Percentiles rank a stretch among this genome's conserved stretches.
phyloP scores from a whole-genome alignment of 1,140 invertebrate species.

The Ceratosolen solmsi region DNA sequence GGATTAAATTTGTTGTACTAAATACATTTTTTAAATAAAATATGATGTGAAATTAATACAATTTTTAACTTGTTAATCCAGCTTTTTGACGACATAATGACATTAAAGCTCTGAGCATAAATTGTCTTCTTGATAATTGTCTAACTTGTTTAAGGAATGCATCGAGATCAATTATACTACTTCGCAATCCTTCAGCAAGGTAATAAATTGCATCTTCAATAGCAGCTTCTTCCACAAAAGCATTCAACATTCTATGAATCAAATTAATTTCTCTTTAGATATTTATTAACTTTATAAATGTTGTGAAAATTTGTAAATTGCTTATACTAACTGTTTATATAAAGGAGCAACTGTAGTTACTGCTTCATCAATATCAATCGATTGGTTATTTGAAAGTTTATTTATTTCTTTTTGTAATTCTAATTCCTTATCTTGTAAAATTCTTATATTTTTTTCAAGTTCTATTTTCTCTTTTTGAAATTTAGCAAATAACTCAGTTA shows the following conservation, averaged over 20 bases:
- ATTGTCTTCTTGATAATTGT: slow-evolving; percentile 94
- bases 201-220: slow-evolving; percentile 99
- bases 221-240: slow-evolving; percentile 98
- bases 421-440: slow-evolving; percentile 88
- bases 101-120: slow-evolving; percentile 95
- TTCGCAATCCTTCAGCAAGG: slow-evolving; percentile 95
- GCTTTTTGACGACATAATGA: slow-evolving; percentile 97
- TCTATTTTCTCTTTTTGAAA: slow-evolving; percentile 89
- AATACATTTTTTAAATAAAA: slow-evolving; percentile 45
- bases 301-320: not conserved
- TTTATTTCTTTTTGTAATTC: slow-evolving; percentile 89
- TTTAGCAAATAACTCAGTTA: slow-evolving; percentile 87
- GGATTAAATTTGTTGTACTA: slow-evolving; percentile 37
- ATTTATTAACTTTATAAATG: not conserved
- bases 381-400: slow-evolving; percentile 84
- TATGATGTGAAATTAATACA: slow-evolving; percentile 26
- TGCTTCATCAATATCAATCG: slow-evolving; percentile 95
- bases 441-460: slow-evolving; percentile 87
- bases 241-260: slow-evolving; percentile 85
- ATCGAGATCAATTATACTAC: slow-evolving; percentile 95
- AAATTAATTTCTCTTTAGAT: slow-evolving; percentile 24
- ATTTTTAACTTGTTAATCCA: slow-evolving; percentile 80
- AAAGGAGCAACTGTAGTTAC: slow-evolving; percentile 96
- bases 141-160: slow-evolving; percentile 97
- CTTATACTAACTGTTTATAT: slow-evolving; percentile 88